These are phyloP conservation scores for Rambutsinella grinnellia DNA, from an alignment of 2,888 invertebrate genomes.

Conservation along the genomic window DNA sequence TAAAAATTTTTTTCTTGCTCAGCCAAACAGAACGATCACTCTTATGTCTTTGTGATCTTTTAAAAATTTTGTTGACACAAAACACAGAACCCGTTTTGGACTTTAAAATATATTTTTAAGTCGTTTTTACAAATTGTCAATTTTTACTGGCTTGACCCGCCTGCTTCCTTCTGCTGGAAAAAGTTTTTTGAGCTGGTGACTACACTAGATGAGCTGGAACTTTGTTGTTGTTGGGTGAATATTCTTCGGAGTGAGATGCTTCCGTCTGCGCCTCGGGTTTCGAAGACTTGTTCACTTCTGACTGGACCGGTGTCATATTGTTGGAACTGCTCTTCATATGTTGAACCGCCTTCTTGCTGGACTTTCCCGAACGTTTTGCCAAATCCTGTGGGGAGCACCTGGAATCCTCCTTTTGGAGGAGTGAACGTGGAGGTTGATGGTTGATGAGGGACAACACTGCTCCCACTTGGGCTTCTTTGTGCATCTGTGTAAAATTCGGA, in stretches of 20 bases:
- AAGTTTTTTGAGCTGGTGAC: slow-evolving; percentile 59
- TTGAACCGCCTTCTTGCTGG: slow-evolving; percentile 40
- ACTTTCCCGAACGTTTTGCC: slow-evolving; percentile 59
- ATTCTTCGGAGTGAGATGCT: slow-evolving; percentile 63
- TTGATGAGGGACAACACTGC: not conserved
- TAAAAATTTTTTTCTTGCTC: not conserved
- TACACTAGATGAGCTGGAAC: slow-evolving; percentile 62
- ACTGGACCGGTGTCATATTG: slow-evolving; percentile 65
- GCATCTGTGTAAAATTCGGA: slow-evolving; percentile 61
- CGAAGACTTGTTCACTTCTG: slow-evolving; percentile 62
- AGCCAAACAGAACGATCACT: not conserved
- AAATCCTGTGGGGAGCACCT: slow-evolving; percentile 59
- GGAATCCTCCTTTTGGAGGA: slow-evolving; percentile 56
- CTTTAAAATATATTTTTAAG: slow-evolving; percentile 1
- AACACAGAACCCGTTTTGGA: slow-evolving; percentile 32
- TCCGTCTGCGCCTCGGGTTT: slow-evolving; percentile 63
- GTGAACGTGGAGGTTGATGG: slow-evolving; percentile 30
- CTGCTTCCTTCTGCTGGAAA: slow-evolving; percentile 62
- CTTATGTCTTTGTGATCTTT: not conserved
- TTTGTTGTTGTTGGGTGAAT: slow-evolving; percentile 64
- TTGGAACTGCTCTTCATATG: slow-evolving; percentile 57
- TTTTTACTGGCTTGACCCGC: slow-evolving; percentile 50
- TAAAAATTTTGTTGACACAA: not conserved
- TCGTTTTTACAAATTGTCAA: slow-evolving; percentile 4
- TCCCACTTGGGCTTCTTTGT: slow-evolving; percentile 45